Percentiles rank a stretch among this genome's conserved stretches.
Conservation (phyloP, 1,140 invertebrate genomes). For the Cephus cinctus region DNA sequence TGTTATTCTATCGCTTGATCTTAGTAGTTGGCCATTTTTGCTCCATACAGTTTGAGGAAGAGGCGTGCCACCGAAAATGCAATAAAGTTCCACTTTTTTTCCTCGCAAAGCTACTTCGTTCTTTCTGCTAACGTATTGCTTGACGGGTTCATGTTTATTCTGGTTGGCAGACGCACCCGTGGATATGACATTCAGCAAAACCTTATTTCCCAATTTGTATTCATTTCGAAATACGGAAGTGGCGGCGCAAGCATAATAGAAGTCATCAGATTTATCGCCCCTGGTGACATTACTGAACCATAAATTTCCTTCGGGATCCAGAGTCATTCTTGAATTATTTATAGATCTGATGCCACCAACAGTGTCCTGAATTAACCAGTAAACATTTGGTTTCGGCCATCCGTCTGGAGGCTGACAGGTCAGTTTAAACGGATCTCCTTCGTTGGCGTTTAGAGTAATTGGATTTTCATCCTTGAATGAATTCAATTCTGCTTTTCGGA, state of each 20-base stretch:
- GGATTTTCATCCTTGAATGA: slow-evolving; percentile 81
- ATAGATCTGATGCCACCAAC: slow-evolving; percentile 81
- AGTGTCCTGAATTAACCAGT: slow-evolving; percentile 85
- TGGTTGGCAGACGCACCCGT: slow-evolving; percentile 72
- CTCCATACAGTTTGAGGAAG: slow-evolving; percentile 82
- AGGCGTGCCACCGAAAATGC: slow-evolving; percentile 89
- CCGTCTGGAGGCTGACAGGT: slow-evolving; percentile 89
- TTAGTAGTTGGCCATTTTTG: slow-evolving; percentile 71
- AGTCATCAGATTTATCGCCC: slow-evolving; percentile 78
- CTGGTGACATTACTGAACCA: slow-evolving; percentile 93
- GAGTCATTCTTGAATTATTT: slow-evolving; percentile 89
- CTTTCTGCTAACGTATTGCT: slow-evolving; percentile 82
- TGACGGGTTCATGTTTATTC: slow-evolving; percentile 73
- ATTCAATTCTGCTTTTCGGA: slow-evolving; percentile 91
- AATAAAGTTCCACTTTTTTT: slow-evolving; percentile 79
- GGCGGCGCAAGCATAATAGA: slow-evolving; percentile 86
- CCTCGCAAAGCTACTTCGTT: slow-evolving; percentile 83
- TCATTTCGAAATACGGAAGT: slow-evolving; percentile 84
- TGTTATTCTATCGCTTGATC: slow-evolving; percentile 71
- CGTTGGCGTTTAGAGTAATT: slow-evolving; percentile 66
- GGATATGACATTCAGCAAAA: slow-evolving; percentile 74
- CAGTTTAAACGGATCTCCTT: slow-evolving; percentile 85
- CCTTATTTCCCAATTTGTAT: slow-evolving; percentile 87
- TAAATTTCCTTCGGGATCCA: slow-evolving; percentile 90
- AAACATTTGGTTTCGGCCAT: slow-evolving; percentile 90